Evolutionary conservation across 2,888 invertebrate genomes (phyloP).

Genomic region (Drosophila barbarae): DNA sequence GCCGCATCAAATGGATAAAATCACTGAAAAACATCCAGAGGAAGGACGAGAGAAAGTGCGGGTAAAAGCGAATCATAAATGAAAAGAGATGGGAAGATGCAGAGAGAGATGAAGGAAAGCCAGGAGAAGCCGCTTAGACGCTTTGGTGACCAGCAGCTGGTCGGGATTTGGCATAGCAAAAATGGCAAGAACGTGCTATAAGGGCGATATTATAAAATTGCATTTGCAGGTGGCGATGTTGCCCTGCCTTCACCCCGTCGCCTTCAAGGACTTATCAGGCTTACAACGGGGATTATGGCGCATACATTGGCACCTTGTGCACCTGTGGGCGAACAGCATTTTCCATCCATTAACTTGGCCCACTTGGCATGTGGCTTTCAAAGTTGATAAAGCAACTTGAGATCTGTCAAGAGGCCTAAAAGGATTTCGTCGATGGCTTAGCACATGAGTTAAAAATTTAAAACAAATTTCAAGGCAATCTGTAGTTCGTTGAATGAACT

Average conservation of each 20-base stretch:
- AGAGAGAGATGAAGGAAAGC: not conserved
- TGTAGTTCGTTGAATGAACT: slow-evolving; percentile 20
- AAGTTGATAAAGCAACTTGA: not conserved
- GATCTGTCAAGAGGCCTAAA: not conserved
- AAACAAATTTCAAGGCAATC: no score
- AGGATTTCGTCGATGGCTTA: not conserved
- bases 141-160: slow-evolving; percentile 22
- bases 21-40: slow-evolving; percentile 33
- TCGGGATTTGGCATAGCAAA: slow-evolving; percentile 12
- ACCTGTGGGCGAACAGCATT: not conserved
- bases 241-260: not conserved
- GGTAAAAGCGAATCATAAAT: slow-evolving; percentile 8
- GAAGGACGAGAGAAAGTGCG: not conserved
- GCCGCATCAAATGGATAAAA: slow-evolving; percentile 44
- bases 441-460: not conserved
- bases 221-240: slow-evolving; percentile 4
- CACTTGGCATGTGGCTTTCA: not conserved
- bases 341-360: slow-evolving; percentile 7
- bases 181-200: slow-evolving; percentile 18
- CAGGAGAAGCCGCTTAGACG: slow-evolving; percentile 22
- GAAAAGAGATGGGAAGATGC: not conserved
- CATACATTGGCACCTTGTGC: slow-evolving; percentile 5
- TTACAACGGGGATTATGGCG: slow-evolving; percentile 16
- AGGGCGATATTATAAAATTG: slow-evolving; percentile 15
- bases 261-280: slow-evolving; percentile 5